Percentiles rank a stretch among this genome's conserved stretches.
These are phyloP conservation scores for Aphelenchoides avenae DNA, from an alignment of 1,140 invertebrate genomes.

Conservation along the genomic window DNA sequence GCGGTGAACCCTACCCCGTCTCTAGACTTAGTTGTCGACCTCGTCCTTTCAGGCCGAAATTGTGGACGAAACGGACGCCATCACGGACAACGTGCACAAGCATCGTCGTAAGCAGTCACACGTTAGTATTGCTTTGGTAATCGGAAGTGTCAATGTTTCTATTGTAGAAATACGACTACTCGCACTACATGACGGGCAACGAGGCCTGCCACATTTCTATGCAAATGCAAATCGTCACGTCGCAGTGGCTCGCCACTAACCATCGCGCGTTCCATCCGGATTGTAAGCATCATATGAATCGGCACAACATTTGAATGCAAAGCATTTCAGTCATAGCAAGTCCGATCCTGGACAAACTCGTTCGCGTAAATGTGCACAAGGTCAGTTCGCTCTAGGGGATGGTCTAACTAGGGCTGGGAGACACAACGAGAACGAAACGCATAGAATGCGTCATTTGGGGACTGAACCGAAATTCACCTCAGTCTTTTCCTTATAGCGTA, in stretches of 20 bases:
- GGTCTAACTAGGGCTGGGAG: not conserved
- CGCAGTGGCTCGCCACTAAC: constrained; percentile 44
- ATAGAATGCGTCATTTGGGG: too few relatives aligned
- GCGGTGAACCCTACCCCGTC: too few relatives aligned
- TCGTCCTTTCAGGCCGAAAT: too few relatives aligned
- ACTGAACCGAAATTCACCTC: too few relatives aligned
- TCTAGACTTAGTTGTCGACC: too few relatives aligned
- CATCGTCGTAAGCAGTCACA: too few relatives aligned
- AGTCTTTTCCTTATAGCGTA: too few relatives aligned
- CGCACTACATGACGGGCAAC: constrained; percentile 44
- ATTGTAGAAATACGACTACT: constrained; percentile 44
- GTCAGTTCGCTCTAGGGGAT: constrained; percentile 12
- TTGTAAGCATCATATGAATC: not conserved
- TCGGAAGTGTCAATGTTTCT: too few relatives aligned
- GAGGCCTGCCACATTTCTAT: constrained; percentile 51
- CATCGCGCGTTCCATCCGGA: constrained; percentile 24
- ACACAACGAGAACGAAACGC: too few relatives aligned
- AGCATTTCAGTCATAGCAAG: constrained; percentile 17
- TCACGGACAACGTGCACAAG: constrained; percentile 54
- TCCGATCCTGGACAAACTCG: constrained; percentile 56
- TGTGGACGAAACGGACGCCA: constrained; percentile 64
- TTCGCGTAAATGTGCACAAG: constrained; percentile 52
- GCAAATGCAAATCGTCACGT: constrained; percentile 56
- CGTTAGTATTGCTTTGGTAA: too few relatives aligned
- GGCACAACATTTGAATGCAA: not conserved